phyloP scores from a whole-genome alignment of 2,113 vertebrate genomes.

The Mugil cephalus region DNA sequence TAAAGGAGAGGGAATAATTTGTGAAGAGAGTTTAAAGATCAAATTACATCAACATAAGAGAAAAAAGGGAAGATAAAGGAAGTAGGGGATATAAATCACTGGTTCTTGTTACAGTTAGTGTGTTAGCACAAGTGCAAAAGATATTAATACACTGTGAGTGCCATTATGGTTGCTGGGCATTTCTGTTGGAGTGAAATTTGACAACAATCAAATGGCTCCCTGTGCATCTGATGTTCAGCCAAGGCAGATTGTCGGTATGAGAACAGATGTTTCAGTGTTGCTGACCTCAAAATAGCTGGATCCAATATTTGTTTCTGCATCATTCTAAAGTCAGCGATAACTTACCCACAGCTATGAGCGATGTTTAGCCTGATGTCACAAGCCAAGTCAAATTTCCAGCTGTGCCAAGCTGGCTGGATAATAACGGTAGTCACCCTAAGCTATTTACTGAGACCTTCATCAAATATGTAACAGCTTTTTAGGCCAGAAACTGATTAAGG shows the following conservation, averaged over 20 bases:
- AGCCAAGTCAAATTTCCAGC: conserved; percentile 61
- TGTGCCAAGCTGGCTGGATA: conserved; percentile 59
- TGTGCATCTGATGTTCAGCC: conserved; percentile 61
- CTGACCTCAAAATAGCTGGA: conserved; percentile 60
- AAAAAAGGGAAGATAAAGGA: neutral
- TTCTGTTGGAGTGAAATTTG: conserved; percentile 49
- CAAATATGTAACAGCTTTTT: conserved; percentile 37
- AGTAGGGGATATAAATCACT: conserved; percentile 2
- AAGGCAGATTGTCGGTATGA: conserved; percentile 53
- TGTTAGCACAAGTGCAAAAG: conserved; percentile 18
- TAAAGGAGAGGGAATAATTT: too few species aligned
- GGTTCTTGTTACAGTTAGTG: conserved; percentile 19
- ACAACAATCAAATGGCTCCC: conserved; percentile 54
- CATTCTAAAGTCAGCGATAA: conserved; percentile 64
- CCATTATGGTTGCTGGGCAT: conserved; percentile 42
- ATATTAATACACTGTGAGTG: conserved; percentile 34
- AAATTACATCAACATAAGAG: neutral
- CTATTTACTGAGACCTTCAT: conserved; percentile 43
- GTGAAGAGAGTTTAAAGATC: neutral
- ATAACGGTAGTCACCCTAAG: conserved; percentile 53
- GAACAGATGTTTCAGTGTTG: conserved; percentile 66
- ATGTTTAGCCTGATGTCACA: conserved; percentile 62
- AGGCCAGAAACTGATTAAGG: conserved; percentile 45
- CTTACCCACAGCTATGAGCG: conserved; percentile 53
- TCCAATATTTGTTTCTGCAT: conserved; percentile 55